phyloP scores from a whole-genome alignment of 1,140 invertebrate genomes.

The Camponotus pennsylvanicus region DNA sequence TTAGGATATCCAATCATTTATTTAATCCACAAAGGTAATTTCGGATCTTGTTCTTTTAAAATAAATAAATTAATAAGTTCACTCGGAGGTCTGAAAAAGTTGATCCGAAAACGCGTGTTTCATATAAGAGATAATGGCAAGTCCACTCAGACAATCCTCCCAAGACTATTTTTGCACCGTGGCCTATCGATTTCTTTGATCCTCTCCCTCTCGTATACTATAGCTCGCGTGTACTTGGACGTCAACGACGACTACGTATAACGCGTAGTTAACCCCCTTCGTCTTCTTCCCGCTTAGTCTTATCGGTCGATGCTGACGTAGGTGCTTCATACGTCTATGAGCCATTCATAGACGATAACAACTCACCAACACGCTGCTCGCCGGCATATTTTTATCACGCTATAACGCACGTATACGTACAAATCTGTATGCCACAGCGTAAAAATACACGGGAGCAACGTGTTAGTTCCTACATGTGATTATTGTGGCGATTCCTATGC shows the following conservation, averaged over 20 bases:
- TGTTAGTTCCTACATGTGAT: conserved; percentile 20
- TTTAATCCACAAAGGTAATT: background rate
- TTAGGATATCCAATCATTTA: background rate
- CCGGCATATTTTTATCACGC: conserved; percentile 63
- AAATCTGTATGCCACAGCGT: conserved; percentile 19
- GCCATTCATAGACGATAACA: conserved; percentile 75
- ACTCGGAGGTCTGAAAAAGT: conserved; percentile 17
- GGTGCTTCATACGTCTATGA: conserved; percentile 67
- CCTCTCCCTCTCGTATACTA: conserved; percentile 63
- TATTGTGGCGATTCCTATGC: conserved; percentile 45
- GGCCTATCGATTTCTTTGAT: conserved; percentile 70
- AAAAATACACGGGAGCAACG: conserved; percentile 48
- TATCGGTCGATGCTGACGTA: conserved; percentile 76
- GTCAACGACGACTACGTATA: conserved; percentile 69
- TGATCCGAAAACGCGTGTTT: conserved; percentile 26
- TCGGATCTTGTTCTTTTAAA: background rate
- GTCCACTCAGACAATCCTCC: conserved; percentile 37
- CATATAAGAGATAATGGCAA: conserved; percentile 23
- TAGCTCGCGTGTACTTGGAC: conserved; percentile 67
- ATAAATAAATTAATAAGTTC: background rate
- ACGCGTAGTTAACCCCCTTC: conserved; percentile 62
- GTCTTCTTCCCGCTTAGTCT: conserved; percentile 45
- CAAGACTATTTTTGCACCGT: conserved; percentile 69
- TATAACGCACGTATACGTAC: conserved; percentile 11
- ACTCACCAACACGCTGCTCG: conserved; percentile 47